These are phyloP conservation scores for Gopherus flavomarginatus DNA, from an alignment of 2,113 vertebrate species.

Conservation along the genomic window DNA sequence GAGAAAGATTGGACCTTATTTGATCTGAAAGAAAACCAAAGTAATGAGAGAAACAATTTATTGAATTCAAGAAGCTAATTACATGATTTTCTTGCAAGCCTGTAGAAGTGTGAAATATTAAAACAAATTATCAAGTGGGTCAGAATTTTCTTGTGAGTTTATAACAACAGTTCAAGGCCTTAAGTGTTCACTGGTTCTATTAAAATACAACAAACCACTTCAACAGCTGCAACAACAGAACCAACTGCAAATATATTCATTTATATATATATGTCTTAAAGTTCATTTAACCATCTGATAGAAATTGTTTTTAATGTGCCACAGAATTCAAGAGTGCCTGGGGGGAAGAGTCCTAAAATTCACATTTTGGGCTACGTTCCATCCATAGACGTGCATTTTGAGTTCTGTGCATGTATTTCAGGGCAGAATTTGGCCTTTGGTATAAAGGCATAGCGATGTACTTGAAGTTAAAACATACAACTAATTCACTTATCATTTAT, in stretches of 20 bases:
- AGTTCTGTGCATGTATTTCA: background rate
- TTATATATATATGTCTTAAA: background rate
- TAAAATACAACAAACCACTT: background rate
- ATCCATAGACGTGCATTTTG: background rate
- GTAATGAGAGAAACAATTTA: conserved; percentile 22
- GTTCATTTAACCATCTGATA: background rate
- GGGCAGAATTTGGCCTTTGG: background rate
- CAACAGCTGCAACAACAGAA: background rate
- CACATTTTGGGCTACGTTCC: background rate
- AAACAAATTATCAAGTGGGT: background rate
- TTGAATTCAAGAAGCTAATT: background rate
- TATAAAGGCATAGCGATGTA: background rate
- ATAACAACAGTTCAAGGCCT: background rate
- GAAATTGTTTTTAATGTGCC: background rate
- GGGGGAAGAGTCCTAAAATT: background rate
- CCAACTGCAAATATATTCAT: background rate
- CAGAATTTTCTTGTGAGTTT: background rate
- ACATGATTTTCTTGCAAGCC: background rate
- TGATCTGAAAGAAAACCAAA: background rate
- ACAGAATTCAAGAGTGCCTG: background rate
- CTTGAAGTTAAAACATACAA: background rate
- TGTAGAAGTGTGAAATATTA: background rate
- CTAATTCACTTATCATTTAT: background rate
- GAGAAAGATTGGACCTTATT: background rate
- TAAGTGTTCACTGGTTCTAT: background rate